These are phyloP conservation scores for Anneissia japonica DNA, from an alignment of 35 echinoderm and acorn worm species.

Conservation along the genomic window DNA sequence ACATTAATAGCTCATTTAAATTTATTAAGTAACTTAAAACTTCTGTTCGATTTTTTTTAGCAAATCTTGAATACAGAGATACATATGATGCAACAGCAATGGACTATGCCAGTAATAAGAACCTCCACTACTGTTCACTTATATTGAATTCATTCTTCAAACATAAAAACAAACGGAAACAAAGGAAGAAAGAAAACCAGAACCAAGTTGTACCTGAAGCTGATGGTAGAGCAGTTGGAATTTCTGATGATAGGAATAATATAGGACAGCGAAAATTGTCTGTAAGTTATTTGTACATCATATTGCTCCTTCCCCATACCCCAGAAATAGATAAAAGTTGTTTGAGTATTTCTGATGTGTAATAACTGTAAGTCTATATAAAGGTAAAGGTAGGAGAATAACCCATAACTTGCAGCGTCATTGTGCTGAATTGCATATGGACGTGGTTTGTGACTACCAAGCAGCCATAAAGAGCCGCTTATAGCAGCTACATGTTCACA, in stretches of 20 bases:
- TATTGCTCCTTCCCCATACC: too few species aligned
- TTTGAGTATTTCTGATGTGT: too few species aligned
- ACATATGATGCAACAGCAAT: slow-evolving; percentile 38
- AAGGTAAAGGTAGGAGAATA: too few species aligned
- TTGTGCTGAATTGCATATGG: too few species aligned
- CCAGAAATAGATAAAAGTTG: too few species aligned
- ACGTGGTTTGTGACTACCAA: too few species aligned
- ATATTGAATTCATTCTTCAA: slow-evolving; percentile 53
- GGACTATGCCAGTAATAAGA: slow-evolving; percentile 61
- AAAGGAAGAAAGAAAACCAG: neutral
- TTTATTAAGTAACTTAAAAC: neutral
- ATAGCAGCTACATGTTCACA: too few species aligned
- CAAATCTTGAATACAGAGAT: slow-evolving; percentile 23
- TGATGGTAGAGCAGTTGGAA: slow-evolving; percentile 3
- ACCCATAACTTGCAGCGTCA: too few species aligned
- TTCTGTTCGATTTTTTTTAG: slow-evolving; percentile 4
- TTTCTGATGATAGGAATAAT: neutral
- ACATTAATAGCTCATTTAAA: neutral
- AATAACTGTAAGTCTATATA: too few species aligned
- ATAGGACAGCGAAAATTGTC: neutral
- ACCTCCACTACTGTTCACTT: slow-evolving; percentile 77
- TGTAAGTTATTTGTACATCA: slow-evolving; percentile 3
- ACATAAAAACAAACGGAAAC: slow-evolving; percentile 21
- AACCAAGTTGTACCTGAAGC: slow-evolving; percentile 9
- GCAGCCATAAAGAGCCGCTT: too few species aligned